These are phyloP conservation scores for Melanotaenia nigrans DNA, from an alignment of 2,797 vertebrate genomes.

Conservation along the genomic window DNA sequence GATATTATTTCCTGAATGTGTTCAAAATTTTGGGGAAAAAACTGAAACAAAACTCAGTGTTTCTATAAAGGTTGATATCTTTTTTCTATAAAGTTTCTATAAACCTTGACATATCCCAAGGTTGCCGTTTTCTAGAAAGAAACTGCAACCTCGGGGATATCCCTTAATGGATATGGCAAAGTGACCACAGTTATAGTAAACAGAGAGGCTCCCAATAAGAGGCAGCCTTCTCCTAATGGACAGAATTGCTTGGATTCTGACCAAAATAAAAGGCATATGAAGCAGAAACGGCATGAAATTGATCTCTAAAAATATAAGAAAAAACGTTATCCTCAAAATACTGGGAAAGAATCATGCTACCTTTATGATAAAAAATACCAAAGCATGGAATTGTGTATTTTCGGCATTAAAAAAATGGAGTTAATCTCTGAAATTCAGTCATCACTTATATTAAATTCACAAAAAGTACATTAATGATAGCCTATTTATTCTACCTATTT, in stretches of 20 bases:
- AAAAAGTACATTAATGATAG: background rate
- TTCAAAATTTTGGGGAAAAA: background rate
- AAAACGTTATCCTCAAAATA: background rate
- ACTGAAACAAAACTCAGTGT: background rate
- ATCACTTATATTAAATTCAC: background rate
- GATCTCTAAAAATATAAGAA: conserved; percentile 1
- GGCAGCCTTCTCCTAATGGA: conserved; percentile 27
- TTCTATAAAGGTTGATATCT: too few species aligned
- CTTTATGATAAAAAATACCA: background rate
- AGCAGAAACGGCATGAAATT: conserved; percentile 6
- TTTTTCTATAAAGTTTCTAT: too few species aligned
- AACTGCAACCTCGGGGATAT: conserved; percentile 13
- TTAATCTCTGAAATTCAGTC: background rate
- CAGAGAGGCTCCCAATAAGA: conserved; percentile 20
- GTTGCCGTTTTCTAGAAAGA: too few species aligned
- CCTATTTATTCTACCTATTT: background rate
- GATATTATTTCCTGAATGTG: background rate
- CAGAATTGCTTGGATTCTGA: background rate
- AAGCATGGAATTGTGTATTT: background rate
- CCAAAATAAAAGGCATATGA: conserved; percentile 17
- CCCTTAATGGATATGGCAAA: conserved; percentile 46
- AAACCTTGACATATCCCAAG: too few species aligned
- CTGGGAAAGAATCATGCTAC: background rate
- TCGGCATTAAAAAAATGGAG: background rate
- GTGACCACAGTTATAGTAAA: conserved; percentile 36